phyloP scores from a whole-genome alignment of 2,888 invertebrate genomes.

The Oxytorus armatus region DNA sequence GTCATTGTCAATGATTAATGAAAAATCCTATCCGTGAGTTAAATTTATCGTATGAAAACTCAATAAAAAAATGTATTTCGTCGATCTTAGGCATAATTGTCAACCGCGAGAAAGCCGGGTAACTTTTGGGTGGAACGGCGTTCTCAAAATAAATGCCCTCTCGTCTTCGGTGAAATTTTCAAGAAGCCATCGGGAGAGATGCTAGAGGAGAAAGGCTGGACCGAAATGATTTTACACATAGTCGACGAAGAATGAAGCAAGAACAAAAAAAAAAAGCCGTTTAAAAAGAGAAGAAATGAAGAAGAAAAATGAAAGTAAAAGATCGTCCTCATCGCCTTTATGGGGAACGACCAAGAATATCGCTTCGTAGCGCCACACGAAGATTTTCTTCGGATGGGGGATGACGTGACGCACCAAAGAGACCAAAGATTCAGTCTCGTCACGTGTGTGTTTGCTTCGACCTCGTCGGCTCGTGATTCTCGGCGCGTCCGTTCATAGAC shows the following conservation, averaged over 20 bases:
- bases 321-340: slow-evolving; percentile 11
- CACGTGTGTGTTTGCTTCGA: slow-evolving; percentile 61
- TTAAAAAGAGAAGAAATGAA: too few species aligned
- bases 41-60: neutral
- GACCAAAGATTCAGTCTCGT: slow-evolving; percentile 47
- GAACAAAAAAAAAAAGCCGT: neutral
- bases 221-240: slow-evolving; percentile 43
- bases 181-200: slow-evolving; percentile 5
- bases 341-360: slow-evolving; percentile 2
- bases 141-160: slow-evolving; percentile 62
- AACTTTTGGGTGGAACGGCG: slow-evolving; percentile 12
- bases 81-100: slow-evolving; percentile 10
- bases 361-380: slow-evolving; percentile 21
- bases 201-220: slow-evolving; percentile 20
- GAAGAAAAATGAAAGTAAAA: slow-evolving; percentile 19
- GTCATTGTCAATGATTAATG: neutral
- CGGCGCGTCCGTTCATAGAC: slow-evolving; percentile 66
- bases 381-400: slow-evolving; percentile 32
- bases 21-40: neutral
- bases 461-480: slow-evolving; percentile 59
- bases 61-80: neutral
- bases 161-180: slow-evolving; percentile 6
- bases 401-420: slow-evolving; percentile 36
- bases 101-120: slow-evolving; percentile 12
- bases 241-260: slow-evolving; percentile 1